A percentile compares a stretch with the other conserved stretches of the same genome.
Conservation (phyloP, 2,888 invertebrate genomes). For the Arge pagana region DNA sequence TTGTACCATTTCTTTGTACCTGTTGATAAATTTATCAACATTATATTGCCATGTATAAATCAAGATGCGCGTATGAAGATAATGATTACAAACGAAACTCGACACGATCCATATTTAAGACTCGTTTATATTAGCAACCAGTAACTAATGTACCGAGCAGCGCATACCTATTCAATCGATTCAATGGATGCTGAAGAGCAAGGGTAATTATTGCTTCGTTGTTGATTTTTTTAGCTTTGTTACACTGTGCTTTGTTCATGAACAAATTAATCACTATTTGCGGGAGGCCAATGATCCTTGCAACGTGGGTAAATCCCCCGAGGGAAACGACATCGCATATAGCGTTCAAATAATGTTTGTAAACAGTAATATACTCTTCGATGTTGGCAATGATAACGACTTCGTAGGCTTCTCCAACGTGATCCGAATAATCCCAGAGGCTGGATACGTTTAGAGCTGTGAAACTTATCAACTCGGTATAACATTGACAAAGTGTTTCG, state of each 20-base stretch:
- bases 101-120: background rate
- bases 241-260: slow-evolving; percentile 63
- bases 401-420: slow-evolving; percentile 67
- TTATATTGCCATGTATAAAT: background rate
- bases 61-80: background rate
- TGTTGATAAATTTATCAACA: slow-evolving; percentile 36
- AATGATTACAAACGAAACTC: background rate
- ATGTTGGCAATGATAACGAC: slow-evolving; percentile 71
- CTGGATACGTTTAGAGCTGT: slow-evolving; percentile 71
- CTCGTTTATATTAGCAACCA: background rate
- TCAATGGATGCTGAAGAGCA: slow-evolving; percentile 67
- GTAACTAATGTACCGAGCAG: background rate
- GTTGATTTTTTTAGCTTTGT: slow-evolving; percentile 62
- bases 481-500: slow-evolving; percentile 70
- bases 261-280: slow-evolving; percentile 64
- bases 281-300: slow-evolving; percentile 67
- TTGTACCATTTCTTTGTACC: slow-evolving; percentile 67
- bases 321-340: slow-evolving; percentile 76
- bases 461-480: slow-evolving; percentile 71
- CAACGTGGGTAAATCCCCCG: slow-evolving; percentile 71
- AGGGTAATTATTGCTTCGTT: slow-evolving; percentile 65
- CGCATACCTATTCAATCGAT: slow-evolving; percentile 60
- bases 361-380: slow-evolving; percentile 73
- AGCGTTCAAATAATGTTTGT: slow-evolving; percentile 72
- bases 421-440: slow-evolving; percentile 71